Percentiles rank a stretch among this genome's conserved stretches.
Conservation (phyloP, 1,140 invertebrate species). For the Pachyrhynchus sulphureomaculatus region DNA sequence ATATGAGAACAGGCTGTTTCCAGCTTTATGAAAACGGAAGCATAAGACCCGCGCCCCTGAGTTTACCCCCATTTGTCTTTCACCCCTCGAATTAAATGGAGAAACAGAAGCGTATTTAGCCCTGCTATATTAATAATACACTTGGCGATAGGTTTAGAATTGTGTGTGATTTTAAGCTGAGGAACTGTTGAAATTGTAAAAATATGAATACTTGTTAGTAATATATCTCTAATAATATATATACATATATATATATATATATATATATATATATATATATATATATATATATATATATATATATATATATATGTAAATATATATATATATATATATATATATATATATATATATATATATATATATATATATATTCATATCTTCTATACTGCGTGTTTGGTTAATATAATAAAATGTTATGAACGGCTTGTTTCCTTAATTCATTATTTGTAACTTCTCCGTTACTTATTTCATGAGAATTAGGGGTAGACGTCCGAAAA, state of each 20-base stretch:
- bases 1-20: constrained; percentile 50
- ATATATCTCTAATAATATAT: too few relatives aligned
- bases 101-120: constrained; percentile 2
- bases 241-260: too few relatives aligned
- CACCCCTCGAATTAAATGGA: constrained; percentile 33
- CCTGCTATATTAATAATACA: background rate
- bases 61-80: constrained; percentile 47
- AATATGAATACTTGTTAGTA: too few relatives aligned
- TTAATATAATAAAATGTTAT: too few relatives aligned
- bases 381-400: too few relatives aligned
- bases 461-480: too few relatives aligned
- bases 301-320: background rate
- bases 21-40: constrained; percentile 51
- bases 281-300: background rate
- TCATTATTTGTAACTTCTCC: too few relatives aligned
- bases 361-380: too few relatives aligned
- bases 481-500: too few relatives aligned
- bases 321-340: constrained; percentile 1
- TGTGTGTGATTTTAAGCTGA: background rate
- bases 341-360: too few relatives aligned
- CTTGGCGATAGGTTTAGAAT: background rate
- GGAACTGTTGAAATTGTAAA: background rate
- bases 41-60: constrained; percentile 33
- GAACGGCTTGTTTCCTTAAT: too few relatives aligned
- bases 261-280: background rate